These are phyloP conservation scores for Isurus oxyrinchus DNA, from an alignment of 2,113 vertebrate species.

Conservation along the genomic window DNA sequence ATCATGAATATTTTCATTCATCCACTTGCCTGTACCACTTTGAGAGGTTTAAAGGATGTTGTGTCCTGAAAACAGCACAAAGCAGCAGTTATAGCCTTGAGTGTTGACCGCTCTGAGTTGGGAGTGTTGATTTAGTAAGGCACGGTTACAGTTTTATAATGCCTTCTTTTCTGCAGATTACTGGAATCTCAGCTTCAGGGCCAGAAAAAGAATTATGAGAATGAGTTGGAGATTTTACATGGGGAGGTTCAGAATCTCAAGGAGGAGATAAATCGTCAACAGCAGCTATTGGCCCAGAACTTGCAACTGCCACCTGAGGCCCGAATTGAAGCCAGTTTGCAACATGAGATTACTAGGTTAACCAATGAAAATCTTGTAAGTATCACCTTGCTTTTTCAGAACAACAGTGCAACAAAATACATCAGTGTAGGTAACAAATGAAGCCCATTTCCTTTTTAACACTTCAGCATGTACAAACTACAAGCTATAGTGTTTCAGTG, in stretches of 20 bases:
- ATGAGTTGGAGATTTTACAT: slow-evolving; percentile 73
- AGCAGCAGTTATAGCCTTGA: too few relatives aligned
- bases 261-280: slow-evolving; percentile 93
- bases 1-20: not conserved
- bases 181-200: slow-evolving; percentile 89
- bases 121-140: not conserved
- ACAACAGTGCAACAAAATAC: not conserved
- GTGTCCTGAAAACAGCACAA: not conserved
- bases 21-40: slow-evolving; percentile 29
- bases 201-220: slow-evolving; percentile 82
- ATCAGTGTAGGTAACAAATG: not conserved
- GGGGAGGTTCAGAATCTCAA: slow-evolving; percentile 90
- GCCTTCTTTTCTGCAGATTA: slow-evolving; percentile 58
- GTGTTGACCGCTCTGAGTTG: not conserved
- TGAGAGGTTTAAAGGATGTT: slow-evolving; percentile 48
- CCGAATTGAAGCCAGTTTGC: slow-evolving; percentile 91
- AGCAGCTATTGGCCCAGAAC: slow-evolving; percentile 93
- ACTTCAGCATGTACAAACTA: not conserved
- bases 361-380: slow-evolving; percentile 95
- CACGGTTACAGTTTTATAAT: not conserved
- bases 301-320: slow-evolving; percentile 93
- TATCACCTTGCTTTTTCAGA: not conserved
- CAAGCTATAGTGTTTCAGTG: not conserved
- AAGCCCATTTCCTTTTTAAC: not conserved
- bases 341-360: slow-evolving; percentile 94